Percentiles rank a stretch among this genome's conserved stretches.
Evolutionary conservation across 2,113 vertebrate species (phyloP).

Genomic region (Paradisaea rubra): DNA sequence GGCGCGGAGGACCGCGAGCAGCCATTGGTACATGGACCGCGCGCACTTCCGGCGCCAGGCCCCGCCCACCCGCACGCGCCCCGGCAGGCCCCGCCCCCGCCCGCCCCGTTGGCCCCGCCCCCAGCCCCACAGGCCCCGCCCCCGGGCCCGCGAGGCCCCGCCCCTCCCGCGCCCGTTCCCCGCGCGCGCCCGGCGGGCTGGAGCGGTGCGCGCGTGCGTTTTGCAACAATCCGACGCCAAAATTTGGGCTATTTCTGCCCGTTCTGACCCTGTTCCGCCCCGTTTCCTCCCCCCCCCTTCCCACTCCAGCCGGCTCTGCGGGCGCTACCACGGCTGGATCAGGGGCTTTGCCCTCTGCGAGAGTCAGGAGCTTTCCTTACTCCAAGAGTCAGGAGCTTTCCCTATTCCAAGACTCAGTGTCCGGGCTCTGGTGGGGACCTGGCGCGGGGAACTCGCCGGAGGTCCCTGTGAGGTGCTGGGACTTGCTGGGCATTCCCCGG

Average conservation of each 20-base stretch:
- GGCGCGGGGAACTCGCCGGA: too few species aligned
- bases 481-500: not conserved
- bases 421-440: not conserved
- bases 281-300: too few species aligned
- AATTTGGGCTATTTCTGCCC: not conserved
- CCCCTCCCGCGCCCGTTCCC: not conserved
- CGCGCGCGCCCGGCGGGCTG: fast-evolving
- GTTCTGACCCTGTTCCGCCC: not conserved
- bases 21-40: too few species aligned
- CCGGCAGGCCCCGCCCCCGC: not conserved
- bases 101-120: too few species aligned
- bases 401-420: not conserved
- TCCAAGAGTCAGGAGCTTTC: not conserved
- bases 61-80: too few species aligned
- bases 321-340: not conserved
- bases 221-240: fast-evolving
- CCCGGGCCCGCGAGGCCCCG: not conserved
- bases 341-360: not conserved
- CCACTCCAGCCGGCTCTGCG: not conserved
- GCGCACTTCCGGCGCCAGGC: too few species aligned
- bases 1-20: too few species aligned
- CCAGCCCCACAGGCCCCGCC: not conserved
- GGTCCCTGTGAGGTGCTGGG: not conserved
- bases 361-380: not conserved
- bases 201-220: not conserved